Conservation (phyloP, 1,140 invertebrate genomes). For the Euwallacea fornicatus region DNA sequence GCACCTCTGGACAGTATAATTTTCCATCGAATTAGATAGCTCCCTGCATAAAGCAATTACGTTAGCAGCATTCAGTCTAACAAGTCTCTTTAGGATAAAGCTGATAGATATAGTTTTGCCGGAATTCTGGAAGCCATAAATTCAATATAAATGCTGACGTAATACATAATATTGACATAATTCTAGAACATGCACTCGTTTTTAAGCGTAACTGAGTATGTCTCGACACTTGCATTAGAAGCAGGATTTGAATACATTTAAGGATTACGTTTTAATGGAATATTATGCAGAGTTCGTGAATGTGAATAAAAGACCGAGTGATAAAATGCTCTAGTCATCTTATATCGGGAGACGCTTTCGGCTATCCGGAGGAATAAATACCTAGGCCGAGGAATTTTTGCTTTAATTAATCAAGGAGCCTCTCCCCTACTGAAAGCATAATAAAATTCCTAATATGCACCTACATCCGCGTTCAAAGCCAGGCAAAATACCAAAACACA, state of each 20-base stretch:
- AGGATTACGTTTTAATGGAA: slow-evolving; percentile 1
- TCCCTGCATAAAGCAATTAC: slow-evolving; percentile 29
- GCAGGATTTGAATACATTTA: background rate
- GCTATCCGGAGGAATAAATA: background rate
- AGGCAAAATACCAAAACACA: background rate
- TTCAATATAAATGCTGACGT: too few species aligned
- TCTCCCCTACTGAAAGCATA: background rate
- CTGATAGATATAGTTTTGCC: slow-evolving; percentile 16
- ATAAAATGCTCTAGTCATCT: background rate
- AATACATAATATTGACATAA: too few species aligned
- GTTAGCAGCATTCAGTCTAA: slow-evolving; percentile 20
- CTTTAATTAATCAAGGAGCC: background rate
- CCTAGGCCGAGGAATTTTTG: background rate
- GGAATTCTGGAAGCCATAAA: background rate
- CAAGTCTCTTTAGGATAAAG: slow-evolving; percentile 27
- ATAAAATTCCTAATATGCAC: background rate
- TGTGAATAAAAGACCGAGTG: slow-evolving; percentile 4
- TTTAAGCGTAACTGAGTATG: background rate
- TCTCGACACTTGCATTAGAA: background rate
- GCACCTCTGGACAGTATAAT: slow-evolving; percentile 29
- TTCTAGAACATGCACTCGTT: too few species aligned
- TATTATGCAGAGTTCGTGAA: background rate
- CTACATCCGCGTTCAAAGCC: background rate
- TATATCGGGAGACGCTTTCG: background rate
- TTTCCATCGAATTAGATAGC: slow-evolving; percentile 28